Evolutionary conservation across 2,797 vertebrate species (phyloP).

Genomic region (Cyclura pinguis): DNA sequence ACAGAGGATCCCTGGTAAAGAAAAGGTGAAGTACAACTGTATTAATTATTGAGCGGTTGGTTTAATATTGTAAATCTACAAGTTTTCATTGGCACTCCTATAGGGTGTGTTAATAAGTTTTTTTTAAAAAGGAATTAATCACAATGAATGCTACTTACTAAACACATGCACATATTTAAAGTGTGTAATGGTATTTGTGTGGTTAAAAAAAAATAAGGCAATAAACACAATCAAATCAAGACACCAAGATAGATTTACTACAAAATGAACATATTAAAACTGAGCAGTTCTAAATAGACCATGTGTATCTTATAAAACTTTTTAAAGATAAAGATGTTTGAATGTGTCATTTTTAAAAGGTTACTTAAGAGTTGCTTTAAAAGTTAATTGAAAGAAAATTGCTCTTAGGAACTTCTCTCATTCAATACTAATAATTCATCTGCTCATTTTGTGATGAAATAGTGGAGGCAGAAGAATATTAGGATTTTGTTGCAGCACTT

Average conservation of each 20-base stretch:
- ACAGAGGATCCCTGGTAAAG: no score
- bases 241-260: neutral
- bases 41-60: neutral
- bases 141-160: constrained; percentile 13
- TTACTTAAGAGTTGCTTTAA: neutral
- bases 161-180: constrained; percentile 27
- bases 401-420: neutral
- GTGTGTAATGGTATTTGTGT: neutral
- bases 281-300: neutral
- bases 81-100: constrained; percentile 23
- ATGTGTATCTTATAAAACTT: neutral
- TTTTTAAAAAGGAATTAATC: constrained; percentile 5
- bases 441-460: neutral
- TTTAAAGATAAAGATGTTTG: constrained; percentile 32
- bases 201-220: constrained; percentile 16
- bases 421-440: neutral
- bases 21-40: neutral
- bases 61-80: constrained; percentile 13
- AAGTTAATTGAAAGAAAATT: neutral
- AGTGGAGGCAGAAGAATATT: neutral
- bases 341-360: neutral
- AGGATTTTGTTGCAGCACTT: neutral
- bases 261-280: neutral
- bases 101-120: neutral
- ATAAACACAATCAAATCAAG: constrained; percentile 45